Conservation (phyloP, 2,888 invertebrate species). For the Anodontia alba region DNA sequence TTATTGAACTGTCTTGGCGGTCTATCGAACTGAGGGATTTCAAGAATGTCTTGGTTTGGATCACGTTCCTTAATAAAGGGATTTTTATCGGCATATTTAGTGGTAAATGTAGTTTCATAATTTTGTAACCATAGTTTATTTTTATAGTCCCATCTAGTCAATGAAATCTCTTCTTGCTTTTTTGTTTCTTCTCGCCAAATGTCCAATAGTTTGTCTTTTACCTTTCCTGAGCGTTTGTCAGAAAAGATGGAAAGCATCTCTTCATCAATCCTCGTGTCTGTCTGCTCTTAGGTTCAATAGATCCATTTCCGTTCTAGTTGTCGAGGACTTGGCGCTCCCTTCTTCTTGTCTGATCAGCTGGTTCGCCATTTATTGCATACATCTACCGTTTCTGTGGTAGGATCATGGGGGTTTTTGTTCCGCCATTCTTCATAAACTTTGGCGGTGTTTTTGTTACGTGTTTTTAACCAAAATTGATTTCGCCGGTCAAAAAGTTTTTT, state of each 20-base stretch:
- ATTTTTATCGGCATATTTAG: background rate
- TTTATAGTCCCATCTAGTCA: background rate
- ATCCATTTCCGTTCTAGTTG: background rate
- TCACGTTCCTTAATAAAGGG: background rate
- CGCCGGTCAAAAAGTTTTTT: background rate
- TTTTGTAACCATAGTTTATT: background rate
- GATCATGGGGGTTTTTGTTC: background rate
- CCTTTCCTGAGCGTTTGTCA: background rate
- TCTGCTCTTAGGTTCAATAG: background rate
- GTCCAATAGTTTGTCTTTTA: background rate
- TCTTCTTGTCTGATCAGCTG: background rate
- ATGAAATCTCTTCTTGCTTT: background rate
- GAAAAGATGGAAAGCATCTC: background rate
- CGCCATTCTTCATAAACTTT: background rate
- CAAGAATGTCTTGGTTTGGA: too few species aligned
- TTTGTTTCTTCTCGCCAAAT: background rate
- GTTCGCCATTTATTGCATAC: background rate
- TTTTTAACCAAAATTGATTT: background rate
- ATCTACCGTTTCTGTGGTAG: background rate
- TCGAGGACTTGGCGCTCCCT: background rate
- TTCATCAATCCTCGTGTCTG: background rate
- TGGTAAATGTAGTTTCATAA: background rate
- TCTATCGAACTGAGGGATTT: too few species aligned
- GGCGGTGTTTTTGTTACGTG: background rate
- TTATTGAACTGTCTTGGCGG: too few species aligned